Percentiles rank a stretch among this genome's conserved stretches.
Evolutionary conservation across 64 coral and sea anemone species (phyloP).

Genomic region (Orbicella faveolata): DNA sequence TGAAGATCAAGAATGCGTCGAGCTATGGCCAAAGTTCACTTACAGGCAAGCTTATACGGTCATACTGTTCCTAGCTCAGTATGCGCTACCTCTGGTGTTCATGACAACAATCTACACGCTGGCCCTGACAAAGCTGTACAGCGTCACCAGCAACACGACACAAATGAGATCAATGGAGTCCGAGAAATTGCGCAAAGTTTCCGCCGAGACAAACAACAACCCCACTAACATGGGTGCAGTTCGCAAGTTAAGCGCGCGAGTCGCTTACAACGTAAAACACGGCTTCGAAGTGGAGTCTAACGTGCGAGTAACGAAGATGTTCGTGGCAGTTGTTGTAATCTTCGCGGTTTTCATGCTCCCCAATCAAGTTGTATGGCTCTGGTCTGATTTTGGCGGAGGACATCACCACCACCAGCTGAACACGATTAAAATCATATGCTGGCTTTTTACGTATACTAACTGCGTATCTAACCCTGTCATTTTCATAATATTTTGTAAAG

Average conservation of each 20-base stretch:
- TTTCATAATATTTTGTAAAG: slow-evolving; percentile 55
- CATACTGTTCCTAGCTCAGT: slow-evolving; percentile 52
- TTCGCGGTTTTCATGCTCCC: slow-evolving; percentile 80
- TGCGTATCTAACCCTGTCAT: slow-evolving; percentile 62
- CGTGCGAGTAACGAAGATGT: slow-evolving; percentile 63
- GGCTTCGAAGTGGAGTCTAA: slow-evolving; percentile 51
- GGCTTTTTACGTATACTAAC: slow-evolving; percentile 78
- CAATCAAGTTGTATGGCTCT: slow-evolving; percentile 70
- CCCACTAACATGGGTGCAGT: neutral
- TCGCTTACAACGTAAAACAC: neutral
- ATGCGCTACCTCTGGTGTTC: slow-evolving; percentile 55
- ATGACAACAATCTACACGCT: slow-evolving; percentile 59
- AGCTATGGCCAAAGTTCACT: slow-evolving; percentile 40
- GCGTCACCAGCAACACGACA: slow-evolving; percentile 30
- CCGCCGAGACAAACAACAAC: neutral
- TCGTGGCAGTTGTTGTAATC: slow-evolving; percentile 57
- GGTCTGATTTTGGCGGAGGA: slow-evolving; percentile 67
- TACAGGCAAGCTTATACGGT: slow-evolving; percentile 66
- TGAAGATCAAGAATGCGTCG: slow-evolving; percentile 9
- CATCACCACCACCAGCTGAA: slow-evolving; percentile 21
- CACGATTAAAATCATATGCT: slow-evolving; percentile 56
- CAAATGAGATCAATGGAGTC: slow-evolving; percentile 26
- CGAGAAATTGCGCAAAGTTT: neutral
- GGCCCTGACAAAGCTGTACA: slow-evolving; percentile 53
- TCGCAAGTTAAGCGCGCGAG: slow-evolving; percentile 16